Evolutionary conservation across 2,888 invertebrate genomes (phyloP).

Genomic region (Aricia artaxerxes): DNA sequence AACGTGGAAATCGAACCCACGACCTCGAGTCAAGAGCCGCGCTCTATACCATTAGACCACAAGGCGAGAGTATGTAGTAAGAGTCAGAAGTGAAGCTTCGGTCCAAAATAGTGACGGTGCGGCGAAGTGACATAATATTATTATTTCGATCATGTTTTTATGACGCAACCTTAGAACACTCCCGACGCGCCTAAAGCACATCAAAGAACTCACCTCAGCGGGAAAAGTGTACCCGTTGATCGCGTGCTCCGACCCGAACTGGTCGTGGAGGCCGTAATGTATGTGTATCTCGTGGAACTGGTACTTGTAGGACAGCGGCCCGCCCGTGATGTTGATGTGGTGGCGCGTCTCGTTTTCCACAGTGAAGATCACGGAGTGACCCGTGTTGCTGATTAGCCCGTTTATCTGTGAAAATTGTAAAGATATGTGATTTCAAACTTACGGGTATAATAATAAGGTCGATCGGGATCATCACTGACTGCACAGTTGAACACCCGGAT

Average conservation of each 20-base stretch:
- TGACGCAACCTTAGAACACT: too few relatives aligned
- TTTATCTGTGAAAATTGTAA: conserved; percentile 72
- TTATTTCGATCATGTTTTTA: background rate
- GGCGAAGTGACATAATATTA: too few relatives aligned
- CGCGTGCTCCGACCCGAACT: conserved; percentile 97
- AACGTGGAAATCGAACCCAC: too few relatives aligned
- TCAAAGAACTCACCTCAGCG: conserved; percentile 88
- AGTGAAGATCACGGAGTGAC: conserved; percentile 95
- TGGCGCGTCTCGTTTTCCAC: conserved; percentile 91
- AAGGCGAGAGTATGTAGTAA: too few relatives aligned
- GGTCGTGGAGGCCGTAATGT: conserved; percentile 95
- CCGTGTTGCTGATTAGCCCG: conserved; percentile 94
- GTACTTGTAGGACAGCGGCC: conserved; percentile 97
- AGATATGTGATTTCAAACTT: background rate
- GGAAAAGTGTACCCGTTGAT: conserved; percentile 98
- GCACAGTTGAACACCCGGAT: too few relatives aligned
- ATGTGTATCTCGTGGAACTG: conserved; percentile 97
- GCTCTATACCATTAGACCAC: too few relatives aligned
- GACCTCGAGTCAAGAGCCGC: too few relatives aligned
- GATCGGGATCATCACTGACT: too few relatives aligned
- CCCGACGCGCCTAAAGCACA: background rate
- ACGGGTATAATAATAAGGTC: too few relatives aligned
- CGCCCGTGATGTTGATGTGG: conserved; percentile 96
- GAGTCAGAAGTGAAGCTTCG: too few relatives aligned
- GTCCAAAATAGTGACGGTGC: too few relatives aligned